Evolutionary conservation across 2,113 vertebrate genomes (phyloP), one percentile per base, ranked within the genome.

Genomic region (Leiothrix lutea): DNA sequence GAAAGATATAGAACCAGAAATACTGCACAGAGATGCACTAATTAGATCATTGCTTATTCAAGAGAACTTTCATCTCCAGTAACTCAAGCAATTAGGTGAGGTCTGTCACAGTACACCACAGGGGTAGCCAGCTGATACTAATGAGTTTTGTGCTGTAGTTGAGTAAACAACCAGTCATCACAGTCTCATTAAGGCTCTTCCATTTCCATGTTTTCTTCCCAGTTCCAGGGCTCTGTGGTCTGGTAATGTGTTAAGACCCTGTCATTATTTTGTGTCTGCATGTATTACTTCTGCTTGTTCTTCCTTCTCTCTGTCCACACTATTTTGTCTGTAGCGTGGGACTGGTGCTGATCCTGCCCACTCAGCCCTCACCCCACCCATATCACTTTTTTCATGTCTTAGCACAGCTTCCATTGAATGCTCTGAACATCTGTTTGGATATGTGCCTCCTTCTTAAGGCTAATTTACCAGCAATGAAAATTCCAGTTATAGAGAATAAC

Each of bases 21-120:
- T 36, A 54, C 61, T 96, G 61, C 81, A 78, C 57, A 81, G 85
- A 97, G 94, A 66, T 84, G 69, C 70, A 66, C 80, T 97, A 97
- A 97, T 95, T 97, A 96, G 72, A 72, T 95, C 93, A 80, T 86
- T 91, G 40, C 48, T 90, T 83, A 88, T 96, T 97, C 95, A 97
- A 72, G 92, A 88, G 89, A 95, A 82, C 85, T 94, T 97, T 97
- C 92, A 96, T 96, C 92, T 96, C 84, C 92, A 86, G 90, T 72
- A 96, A 44, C 61, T 92, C 90, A 96, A 67, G 75, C 94, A 96
- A 93, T 96, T 95, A 97, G 74, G 19, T 80, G 88, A 95, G 79
- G 70, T 88, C 61, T 73, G 33, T 89, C 92, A 74, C 83, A 95
- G 93, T 58, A 95, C 67, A 77, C 71, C 80, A 74, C 90, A 88